Conservation (phyloP, 2,797 vertebrate genomes). For the Tauraco hartlaubi region DNA sequence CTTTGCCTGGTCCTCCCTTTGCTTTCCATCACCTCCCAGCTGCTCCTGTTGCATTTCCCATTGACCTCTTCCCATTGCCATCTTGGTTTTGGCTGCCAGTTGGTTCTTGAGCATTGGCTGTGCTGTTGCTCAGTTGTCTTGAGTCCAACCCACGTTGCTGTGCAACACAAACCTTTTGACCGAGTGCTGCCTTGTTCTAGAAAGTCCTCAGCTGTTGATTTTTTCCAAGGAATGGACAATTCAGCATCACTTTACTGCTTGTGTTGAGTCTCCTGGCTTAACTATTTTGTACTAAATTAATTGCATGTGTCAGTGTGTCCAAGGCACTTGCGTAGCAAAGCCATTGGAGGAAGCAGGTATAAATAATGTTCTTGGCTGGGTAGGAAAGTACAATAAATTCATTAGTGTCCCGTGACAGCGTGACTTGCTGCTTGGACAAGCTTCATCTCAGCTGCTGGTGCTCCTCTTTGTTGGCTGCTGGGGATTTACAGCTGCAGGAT, state of each 20-base stretch:
- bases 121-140: background rate
- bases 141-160: accelerated
- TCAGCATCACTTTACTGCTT: background rate
- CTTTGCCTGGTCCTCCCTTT: background rate
- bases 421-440: background rate
- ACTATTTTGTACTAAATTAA: background rate
- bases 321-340: background rate
- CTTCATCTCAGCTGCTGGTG: background rate
- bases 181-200: background rate
- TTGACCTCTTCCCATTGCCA: background rate
- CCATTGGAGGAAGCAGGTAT: too few species aligned
- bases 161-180: too few species aligned
- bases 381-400: background rate
- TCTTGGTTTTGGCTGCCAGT: background rate
- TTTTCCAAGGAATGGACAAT: background rate
- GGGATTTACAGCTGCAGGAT: background rate
- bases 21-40: background rate
- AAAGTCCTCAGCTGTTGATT: background rate
- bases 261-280: background rate
- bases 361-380: background rate
- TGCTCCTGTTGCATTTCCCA: accelerated
- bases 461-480: background rate
- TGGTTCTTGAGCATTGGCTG: accelerated
- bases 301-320: background rate
- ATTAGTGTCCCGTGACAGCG: background rate